Evolutionary conservation across 2,113 vertebrate genomes (phyloP).

Genomic region (Toxostoma redivivum): DNA sequence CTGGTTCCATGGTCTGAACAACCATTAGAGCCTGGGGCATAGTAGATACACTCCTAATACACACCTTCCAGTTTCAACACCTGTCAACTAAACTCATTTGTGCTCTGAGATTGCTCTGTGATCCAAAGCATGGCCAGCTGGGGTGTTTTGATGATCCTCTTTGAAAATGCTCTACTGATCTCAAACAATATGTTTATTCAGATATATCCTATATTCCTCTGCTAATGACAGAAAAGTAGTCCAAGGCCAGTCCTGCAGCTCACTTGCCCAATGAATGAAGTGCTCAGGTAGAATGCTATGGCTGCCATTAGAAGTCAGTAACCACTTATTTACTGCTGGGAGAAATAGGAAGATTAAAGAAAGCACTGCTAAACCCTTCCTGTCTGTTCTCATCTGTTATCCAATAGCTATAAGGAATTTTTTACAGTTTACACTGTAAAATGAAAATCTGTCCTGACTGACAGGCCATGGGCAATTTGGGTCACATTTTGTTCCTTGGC

Average conservation of each 20-base stretch:
- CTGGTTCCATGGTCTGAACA: not conserved
- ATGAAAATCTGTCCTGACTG: not conserved
- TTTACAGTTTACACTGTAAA: not conserved
- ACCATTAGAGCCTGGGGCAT: too few species aligned
- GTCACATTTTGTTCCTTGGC: constrained; percentile 37
- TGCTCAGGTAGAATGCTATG: not conserved
- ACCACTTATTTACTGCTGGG: not conserved
- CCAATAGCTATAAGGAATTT: not conserved
- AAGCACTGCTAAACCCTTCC: not conserved
- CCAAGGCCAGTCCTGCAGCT: not conserved
- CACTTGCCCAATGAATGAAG: not conserved
- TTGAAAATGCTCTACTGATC: not conserved
- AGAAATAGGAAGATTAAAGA: not conserved
- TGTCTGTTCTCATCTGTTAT: not conserved
- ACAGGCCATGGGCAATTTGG: not conserved
- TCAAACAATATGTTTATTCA: not conserved
- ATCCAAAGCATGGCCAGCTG: not conserved
- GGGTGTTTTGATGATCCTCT: not conserved
- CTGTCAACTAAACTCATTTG: not conserved
- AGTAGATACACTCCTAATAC: not conserved
- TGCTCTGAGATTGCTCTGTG: not conserved
- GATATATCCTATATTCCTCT: not conserved
- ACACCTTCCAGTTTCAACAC: not conserved
- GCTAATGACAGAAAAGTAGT: not conserved
- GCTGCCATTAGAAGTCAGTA: not conserved